Conservation (phyloP, 1,140 invertebrate species). For the Hestina assimilis region DNA sequence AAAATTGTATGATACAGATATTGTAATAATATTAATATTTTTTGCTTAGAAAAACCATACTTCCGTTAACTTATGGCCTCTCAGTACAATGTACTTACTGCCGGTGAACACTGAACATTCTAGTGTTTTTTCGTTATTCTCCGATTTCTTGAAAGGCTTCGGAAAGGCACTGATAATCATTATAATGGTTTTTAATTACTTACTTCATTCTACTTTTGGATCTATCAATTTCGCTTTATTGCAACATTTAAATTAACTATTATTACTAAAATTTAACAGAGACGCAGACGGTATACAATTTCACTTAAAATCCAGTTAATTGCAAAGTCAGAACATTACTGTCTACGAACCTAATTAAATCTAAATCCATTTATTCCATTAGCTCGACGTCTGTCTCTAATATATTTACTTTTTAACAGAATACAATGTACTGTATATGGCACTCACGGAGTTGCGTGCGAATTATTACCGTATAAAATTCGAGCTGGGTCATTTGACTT, state of each 20-base stretch:
- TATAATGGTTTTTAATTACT: too few species aligned
- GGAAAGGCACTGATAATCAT: background rate
- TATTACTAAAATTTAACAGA: background rate
- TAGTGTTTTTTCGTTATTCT: background rate
- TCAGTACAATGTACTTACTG: background rate
- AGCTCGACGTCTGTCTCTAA: background rate
- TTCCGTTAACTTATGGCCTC: background rate
- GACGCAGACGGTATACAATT: background rate
- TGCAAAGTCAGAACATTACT: background rate
- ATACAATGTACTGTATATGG: conserved; percentile 26
- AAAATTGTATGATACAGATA: too few species aligned
- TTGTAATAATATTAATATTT: too few species aligned
- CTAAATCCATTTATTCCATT: background rate
- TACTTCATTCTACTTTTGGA: too few species aligned
- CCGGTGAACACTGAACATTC: background rate
- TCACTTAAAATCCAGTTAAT: background rate
- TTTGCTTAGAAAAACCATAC: background rate
- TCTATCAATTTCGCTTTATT: too few species aligned
- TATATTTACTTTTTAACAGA: conserved; percentile 12
- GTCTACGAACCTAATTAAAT: background rate
- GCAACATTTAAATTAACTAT: background rate
- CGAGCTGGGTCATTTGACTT: conserved; percentile 50
- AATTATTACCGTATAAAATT: conserved; percentile 62
- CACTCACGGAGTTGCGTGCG: conserved; percentile 39
- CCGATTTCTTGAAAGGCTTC: background rate